Percentiles rank a stretch among this genome's conserved stretches.
These are phyloP conservation scores for Hipparchia sbordonii DNA, from an alignment of 2,888 invertebrate genomes.

Conservation along the genomic window DNA sequence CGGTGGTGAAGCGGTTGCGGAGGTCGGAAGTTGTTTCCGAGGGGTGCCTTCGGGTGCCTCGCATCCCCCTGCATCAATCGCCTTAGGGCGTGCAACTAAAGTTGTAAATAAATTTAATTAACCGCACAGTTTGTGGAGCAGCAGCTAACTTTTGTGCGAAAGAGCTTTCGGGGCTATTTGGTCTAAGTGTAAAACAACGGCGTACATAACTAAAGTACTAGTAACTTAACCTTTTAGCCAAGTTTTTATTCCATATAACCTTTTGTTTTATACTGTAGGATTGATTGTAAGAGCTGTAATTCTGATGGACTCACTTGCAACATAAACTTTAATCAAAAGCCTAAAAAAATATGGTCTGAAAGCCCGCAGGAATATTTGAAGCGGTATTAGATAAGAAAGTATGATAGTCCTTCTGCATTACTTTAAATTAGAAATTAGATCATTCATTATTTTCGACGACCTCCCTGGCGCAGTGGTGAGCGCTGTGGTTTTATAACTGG, in stretches of 20 bases:
- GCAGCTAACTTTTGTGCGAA: conserved; percentile 42
- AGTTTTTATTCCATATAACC: not conserved
- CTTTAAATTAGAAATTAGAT: no score
- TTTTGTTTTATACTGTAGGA: not conserved
- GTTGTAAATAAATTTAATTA: conserved; percentile 51
- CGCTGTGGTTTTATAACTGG: no score
- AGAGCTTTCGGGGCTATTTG: conserved; percentile 25
- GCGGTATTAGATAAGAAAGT: no score
- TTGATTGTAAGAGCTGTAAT: not conserved
- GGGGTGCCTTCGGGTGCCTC: conserved; percentile 92
- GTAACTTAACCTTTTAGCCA: not conserved
- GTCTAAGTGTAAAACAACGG: conserved; percentile 3
- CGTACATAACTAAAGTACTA: not conserved
- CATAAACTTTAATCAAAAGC: not conserved
- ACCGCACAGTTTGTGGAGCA: conserved; percentile 45
- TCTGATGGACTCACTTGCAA: not conserved
- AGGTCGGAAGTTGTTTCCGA: conserved; percentile 97
- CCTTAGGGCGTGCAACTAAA: conserved; percentile 90
- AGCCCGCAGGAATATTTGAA: no score
- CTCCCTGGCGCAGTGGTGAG: no score
- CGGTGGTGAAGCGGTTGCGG: conserved; percentile 96
- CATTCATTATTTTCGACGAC: no score
- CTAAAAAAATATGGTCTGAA: not conserved
- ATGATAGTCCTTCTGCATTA: no score
- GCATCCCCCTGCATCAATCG: conserved; percentile 95